Evolutionary conservation across 2,113 vertebrate species (phyloP).

Genomic region (Lontra canadensis): DNA sequence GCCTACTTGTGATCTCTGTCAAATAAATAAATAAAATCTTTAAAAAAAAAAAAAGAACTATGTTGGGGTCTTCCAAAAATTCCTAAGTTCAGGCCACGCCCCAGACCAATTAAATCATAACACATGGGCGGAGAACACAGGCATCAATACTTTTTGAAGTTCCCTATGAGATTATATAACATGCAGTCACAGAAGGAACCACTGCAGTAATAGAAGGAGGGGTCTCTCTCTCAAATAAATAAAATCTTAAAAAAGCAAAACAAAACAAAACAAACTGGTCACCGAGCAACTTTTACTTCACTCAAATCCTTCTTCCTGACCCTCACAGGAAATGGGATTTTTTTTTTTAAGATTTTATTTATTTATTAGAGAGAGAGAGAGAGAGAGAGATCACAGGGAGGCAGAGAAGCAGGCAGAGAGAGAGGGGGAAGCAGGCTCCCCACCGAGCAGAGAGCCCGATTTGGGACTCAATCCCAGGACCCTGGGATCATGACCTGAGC

Average conservation of each 20-base stretch:
- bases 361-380: no score
- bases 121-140: background rate
- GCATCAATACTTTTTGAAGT: background rate
- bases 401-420: no score
- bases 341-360: no score
- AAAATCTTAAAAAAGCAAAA: background rate
- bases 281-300: background rate
- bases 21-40: no score
- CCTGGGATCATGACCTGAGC: no score
- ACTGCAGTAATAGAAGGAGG: background rate
- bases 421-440: no score
- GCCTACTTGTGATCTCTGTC: no score
- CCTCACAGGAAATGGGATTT: background rate
- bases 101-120: background rate
- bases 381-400: no score
- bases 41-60: background rate
- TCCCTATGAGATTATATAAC: background rate
- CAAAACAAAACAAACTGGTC: background rate
- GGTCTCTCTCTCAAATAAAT: background rate
- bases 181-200: background rate
- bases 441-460: no score
- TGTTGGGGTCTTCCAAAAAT: background rate
- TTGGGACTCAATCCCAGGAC: no score
- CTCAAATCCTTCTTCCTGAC: background rate
- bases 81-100: background rate